Evolutionary conservation across 1,140 invertebrate genomes (phyloP), one percentile per base, ranked within the genome.

Genomic region (Geopemphigus sp.): DNA sequence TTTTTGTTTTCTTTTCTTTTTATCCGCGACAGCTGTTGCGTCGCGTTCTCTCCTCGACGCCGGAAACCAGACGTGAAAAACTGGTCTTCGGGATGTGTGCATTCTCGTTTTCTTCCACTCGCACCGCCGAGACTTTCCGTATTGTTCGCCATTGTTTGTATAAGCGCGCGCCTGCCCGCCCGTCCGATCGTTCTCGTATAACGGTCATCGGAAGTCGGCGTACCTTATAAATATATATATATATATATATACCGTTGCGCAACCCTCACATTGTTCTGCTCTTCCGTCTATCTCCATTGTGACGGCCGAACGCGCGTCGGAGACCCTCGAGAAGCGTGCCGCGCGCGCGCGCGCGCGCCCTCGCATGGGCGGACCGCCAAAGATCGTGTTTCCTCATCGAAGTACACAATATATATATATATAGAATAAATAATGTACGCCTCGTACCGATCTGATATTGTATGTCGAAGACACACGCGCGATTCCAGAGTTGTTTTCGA

Each of bases 171-270:
- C 66, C 22, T 17, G 63, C 63, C 11, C 54, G 39, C 8, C 11
- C n/a, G n/a, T n/a, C n/a, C n/a, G n/a, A 5, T 2, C 11, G 24
- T 39, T 39, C n/a, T 26, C 32, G 17, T 76, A 59, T 78, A 78
- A 78, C 74, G 74, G 74, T 78, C 74, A 78, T 78, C 74, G 74
- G 74, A 78, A 78, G 74, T 78, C 74, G 74, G 22, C 68, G 39
- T 3, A 39, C 32, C 32, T 39, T 39, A 39, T 8, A 39, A 3
- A 39, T 8, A n/a, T n/a, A n/a, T n/a, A n/a, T n/a, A n/a, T n/a
- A n/a, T n/a, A n/a, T n/a, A n/a, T n/a, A n/a, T 61, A 14, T 78
- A 78, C 74, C 74, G 74, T 78, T 78, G 57, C 74, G 47, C 74
- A 78, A 63, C 39, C 24, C 39, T 15, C 74, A 39, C 22, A 78